Evolutionary conservation across 2,797 vertebrate genomes (phyloP).

Genomic region (Helarctos malayanus): DNA sequence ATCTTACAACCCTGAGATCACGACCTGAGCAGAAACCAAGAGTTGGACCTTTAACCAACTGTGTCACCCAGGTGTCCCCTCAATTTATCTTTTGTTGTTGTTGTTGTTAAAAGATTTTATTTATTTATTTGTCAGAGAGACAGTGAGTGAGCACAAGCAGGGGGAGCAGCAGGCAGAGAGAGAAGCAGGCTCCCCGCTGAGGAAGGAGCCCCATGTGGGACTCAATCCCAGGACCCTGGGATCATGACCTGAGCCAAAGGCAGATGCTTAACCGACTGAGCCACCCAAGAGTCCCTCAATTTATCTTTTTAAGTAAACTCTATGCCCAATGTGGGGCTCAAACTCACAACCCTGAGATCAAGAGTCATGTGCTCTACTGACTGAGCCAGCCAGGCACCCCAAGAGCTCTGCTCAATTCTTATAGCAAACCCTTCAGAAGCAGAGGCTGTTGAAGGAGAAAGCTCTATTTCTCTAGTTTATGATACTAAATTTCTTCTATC

Average conservation of each 20-base stretch:
- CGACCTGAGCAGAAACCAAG: too few species aligned
- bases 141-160: background rate
- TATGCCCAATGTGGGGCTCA: background rate
- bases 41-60: background rate
- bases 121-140: background rate
- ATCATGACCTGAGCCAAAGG: background rate
- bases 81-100: background rate
- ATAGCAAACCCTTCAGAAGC: background rate
- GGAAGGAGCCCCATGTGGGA: background rate
- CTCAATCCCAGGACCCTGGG: background rate
- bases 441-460: background rate
- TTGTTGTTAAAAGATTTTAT: background rate
- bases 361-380: background rate
- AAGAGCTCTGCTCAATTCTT: background rate
- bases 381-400: background rate
- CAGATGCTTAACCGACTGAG: background rate
- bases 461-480: background rate
- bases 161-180: background rate
- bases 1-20: too few species aligned
- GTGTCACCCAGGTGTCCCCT: background rate
- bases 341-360: background rate
- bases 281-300: background rate
- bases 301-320: background rate
- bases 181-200: background rate
- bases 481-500: background rate